Percentiles rank a stretch among this genome's conserved stretches.
Conservation (phyloP, 2,113 vertebrate species). For the Otolemur garnettii region DNA sequence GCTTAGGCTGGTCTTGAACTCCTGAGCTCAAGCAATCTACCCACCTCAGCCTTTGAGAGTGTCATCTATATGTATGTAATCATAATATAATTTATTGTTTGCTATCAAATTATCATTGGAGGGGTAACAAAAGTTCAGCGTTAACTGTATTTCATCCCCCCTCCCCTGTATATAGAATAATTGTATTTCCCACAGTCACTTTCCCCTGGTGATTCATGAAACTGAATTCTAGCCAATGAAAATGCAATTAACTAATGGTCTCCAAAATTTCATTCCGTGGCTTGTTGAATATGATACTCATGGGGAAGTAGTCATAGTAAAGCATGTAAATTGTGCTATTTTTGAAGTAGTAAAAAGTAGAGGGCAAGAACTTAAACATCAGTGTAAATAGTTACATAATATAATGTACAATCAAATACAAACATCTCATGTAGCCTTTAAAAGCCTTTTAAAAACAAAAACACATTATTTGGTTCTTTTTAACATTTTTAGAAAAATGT, state of each 20-base stretch:
- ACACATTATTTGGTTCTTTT: not conserved
- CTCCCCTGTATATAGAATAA: not conserved
- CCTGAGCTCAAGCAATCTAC: no score
- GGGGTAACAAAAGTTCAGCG: not conserved
- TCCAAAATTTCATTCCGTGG: not conserved
- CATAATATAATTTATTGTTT: no score
- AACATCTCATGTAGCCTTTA: not conserved
- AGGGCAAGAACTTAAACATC: not conserved
- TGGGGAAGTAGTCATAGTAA: not conserved
- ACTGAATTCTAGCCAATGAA: not conserved
- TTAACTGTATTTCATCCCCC: not conserved
- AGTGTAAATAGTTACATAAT: not conserved
- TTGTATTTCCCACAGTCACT: not conserved
- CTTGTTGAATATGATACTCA: not conserved
- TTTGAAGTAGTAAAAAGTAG: not conserved
- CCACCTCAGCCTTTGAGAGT: no score
- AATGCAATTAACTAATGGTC: not conserved
- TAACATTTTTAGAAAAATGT: not conserved
- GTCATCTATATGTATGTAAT: no score
- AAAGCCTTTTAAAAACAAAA: not conserved
- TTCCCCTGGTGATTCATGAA: not conserved
- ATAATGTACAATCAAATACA: not conserved
- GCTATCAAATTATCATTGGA: not conserved
- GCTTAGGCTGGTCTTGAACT: no score
- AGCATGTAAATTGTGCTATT: not conserved